Conservation (phyloP, 2,797 vertebrate species). For the Acanthornis magna region DNA sequence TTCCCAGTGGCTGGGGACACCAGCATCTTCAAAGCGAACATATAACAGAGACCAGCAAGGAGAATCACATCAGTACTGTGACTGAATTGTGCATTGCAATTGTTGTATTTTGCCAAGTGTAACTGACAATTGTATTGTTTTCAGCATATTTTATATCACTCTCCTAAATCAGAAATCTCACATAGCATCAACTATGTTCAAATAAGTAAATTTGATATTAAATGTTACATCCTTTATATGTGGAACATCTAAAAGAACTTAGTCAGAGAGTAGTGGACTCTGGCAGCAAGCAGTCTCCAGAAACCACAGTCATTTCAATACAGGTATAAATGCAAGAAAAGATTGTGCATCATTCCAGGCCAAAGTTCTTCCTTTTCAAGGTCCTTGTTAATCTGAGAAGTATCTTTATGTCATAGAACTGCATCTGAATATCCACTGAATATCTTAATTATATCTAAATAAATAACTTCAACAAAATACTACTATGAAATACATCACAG, state of each 20-base stretch:
- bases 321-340: neutral
- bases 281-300: neutral
- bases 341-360: neutral
- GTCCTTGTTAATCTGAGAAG: neutral
- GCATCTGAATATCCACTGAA: neutral
- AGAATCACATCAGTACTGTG: neutral
- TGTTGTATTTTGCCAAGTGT: neutral
- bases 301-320: neutral
- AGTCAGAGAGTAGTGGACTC: neutral
- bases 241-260: neutral
- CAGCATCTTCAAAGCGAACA: neutral
- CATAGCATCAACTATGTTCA: neutral
- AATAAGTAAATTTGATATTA: neutral
- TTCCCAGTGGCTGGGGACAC: neutral
- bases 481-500: neutral
- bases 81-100: neutral
- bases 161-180: neutral
- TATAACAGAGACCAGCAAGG: neutral
- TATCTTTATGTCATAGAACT: neutral
- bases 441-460: neutral
- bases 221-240: neutral
- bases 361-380: neutral
- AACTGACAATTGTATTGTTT: neutral
- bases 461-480: neutral
- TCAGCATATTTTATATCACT: neutral